Conservation (phyloP, 2,888 invertebrate species). For the Eupithecia exiguata region DNA sequence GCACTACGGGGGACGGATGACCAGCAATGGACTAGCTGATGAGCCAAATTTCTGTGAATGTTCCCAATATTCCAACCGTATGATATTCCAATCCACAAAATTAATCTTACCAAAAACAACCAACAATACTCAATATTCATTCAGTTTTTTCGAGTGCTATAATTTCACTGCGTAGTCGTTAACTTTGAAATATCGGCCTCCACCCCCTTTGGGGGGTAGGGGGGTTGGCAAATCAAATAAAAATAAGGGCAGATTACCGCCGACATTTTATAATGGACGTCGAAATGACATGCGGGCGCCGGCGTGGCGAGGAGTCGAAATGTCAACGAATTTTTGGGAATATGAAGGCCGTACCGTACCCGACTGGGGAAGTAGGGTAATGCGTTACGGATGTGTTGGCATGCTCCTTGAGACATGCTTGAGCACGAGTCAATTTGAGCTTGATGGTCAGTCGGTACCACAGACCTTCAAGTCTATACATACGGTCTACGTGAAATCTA, state of each 20-base stretch:
- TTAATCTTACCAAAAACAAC: conserved; percentile 48
- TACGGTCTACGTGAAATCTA: background rate
- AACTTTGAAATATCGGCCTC: conserved; percentile 80
- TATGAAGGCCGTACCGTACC: conserved; percentile 25
- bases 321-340: conserved; percentile 44
- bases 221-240: conserved; percentile 80
- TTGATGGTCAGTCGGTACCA: background rate
- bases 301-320: conserved; percentile 44
- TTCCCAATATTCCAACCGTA: background rate
- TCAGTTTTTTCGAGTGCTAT: conserved; percentile 74
- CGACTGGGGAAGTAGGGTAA: conserved; percentile 1
- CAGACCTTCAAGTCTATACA: background rate
- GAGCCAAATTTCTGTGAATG: background rate
- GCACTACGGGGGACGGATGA: too few species aligned
- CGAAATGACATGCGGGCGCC: conserved; percentile 83
- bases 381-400: conserved; percentile 2
- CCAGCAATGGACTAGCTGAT: background rate
- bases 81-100: conserved; percentile 18
- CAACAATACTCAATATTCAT: conserved; percentile 64
- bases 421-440: background rate
- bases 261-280: conserved; percentile 83
- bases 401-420: background rate
- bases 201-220: conserved; percentile 50
- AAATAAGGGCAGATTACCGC: conserved; percentile 81
- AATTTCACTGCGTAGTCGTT: conserved; percentile 80